Evolutionary conservation across 2,113 vertebrate species (phyloP), one percentile per base, ranked within the genome.

Genomic region (Cnemophilus loriae): DNA sequence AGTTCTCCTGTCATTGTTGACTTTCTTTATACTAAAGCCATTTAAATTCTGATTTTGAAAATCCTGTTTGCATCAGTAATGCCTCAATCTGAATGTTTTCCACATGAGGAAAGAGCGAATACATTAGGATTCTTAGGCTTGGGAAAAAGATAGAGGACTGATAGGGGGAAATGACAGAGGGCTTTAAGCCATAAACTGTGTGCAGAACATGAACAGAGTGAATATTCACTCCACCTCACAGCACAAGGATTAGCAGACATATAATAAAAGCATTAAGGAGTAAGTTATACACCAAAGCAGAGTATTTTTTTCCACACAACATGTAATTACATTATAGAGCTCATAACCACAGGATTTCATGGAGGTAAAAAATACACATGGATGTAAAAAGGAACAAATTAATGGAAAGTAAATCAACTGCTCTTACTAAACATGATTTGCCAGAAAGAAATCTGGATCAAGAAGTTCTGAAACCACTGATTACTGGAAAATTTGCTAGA

Each of bases 221-320:
- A 88, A 80, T 88, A 77, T 80, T 74, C 46, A 76, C 53, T 90
- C 53, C 41, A 46, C 49, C 44, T 60, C 55, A 73, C 26, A 86
- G 57, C 32, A 82, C 18, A 73, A 69, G 57, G 80, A 83, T 56
- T 61, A 93, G 41, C 44, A 93, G 46, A 53, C 49, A 61, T 87
- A 85, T 76, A 93, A 94, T 76, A 61, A 95, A 93, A 73, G 44
- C 59, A 92, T 77, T 90, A 92, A 73, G 70, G 46, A 90, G 57
- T 19, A 89, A 91, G 61, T 83, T 65, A 70, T 50, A 83, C 32
- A 87, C 46, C 28, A 73, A 85, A 93, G 20, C 0, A 1, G 50
- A 80, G 28, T 19, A 49, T 20, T 90, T 90, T 88, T 82, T 95
- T 92, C 71, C 71, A 80, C 44, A 61, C 22, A 91, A 53, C 49